These are phyloP conservation scores for Hydriomena furcata DNA, from an alignment of 2,888 invertebrate species.

Conservation along the genomic window DNA sequence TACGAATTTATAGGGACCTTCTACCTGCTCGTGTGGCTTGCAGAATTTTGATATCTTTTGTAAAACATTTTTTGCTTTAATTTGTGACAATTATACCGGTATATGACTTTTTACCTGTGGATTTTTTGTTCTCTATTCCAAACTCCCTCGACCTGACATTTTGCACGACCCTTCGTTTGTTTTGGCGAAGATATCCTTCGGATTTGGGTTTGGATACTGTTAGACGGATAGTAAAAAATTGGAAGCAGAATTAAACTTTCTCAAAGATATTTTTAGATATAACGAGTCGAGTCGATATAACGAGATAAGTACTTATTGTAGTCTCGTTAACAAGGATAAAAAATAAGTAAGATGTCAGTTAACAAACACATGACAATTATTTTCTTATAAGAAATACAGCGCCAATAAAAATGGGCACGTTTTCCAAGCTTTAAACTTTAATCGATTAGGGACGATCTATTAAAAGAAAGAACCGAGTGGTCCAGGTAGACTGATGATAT, in stretches of 20 bases:
- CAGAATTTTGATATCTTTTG: constrained; percentile 83
- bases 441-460: constrained; percentile 77
- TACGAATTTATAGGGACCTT: constrained; percentile 64
- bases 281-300: no score
- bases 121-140: constrained; percentile 58
- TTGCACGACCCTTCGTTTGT: constrained; percentile 75
- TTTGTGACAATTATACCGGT: constrained; percentile 84
- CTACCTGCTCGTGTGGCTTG: constrained; percentile 84
- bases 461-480: constrained; percentile 66
- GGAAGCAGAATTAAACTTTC: no score
- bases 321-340: no score
- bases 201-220: constrained; percentile 62
- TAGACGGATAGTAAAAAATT: constrained; percentile 49
- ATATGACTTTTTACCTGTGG: constrained; percentile 82
- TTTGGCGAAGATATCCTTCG: constrained; percentile 58
- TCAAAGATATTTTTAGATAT: no score
- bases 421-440: constrained; percentile 52
- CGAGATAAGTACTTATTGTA: no score
- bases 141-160: constrained; percentile 67
- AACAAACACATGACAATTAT: no score
- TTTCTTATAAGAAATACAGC: constrained; percentile 32
- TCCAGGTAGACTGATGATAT: constrained; percentile 79
- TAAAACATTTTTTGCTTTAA: constrained; percentile 78
- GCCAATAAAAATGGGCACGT: constrained; percentile 24
- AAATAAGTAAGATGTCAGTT: no score